A percentile compares a stretch with the other conserved stretches of the same genome.
phyloP scores from a whole-genome alignment of 1,140 invertebrate species.

The Penaeus chinensis region DNA sequence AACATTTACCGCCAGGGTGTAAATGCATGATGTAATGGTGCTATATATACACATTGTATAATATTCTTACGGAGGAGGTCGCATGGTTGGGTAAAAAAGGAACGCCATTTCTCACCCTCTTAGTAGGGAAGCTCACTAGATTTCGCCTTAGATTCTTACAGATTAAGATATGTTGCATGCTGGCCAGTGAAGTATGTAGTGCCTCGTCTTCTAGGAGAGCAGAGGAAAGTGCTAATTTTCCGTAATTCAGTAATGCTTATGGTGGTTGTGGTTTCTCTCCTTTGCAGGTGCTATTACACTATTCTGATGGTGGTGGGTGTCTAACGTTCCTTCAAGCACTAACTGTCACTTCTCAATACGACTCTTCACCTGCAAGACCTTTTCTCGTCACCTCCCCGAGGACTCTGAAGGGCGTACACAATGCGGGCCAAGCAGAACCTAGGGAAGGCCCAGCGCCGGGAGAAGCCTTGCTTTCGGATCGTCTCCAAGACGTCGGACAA shows the following conservation, averaged over 20 bases:
- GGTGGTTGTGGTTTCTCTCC: slow-evolving; percentile 32
- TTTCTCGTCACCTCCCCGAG: background rate
- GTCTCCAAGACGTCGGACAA: too few species aligned
- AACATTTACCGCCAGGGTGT: too few species aligned
- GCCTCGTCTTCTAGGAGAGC: background rate
- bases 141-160: too few species aligned
- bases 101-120: too few species aligned
- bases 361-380: background rate
- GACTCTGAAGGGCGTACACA: too few species aligned
- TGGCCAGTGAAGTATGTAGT: background rate
- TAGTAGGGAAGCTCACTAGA: too few species aligned
- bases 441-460: background rate
- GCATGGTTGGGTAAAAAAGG: too few species aligned
- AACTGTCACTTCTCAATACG: slow-evolving; percentile 1
- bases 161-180: too few species aligned
- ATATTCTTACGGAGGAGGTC: too few species aligned
- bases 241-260: slow-evolving; percentile 6
- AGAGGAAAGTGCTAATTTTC: background rate
- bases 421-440: slow-evolving; percentile 32
- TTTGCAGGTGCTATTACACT: slow-evolving; percentile 38
- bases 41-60: too few species aligned
- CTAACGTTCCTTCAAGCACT: slow-evolving; percentile 21
- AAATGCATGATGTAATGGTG: too few species aligned
- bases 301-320: slow-evolving; percentile 28
- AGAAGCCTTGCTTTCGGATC: background rate